Conservation (phyloP, 2,797 vertebrate species). For the Sebastes umbrosus region DNA sequence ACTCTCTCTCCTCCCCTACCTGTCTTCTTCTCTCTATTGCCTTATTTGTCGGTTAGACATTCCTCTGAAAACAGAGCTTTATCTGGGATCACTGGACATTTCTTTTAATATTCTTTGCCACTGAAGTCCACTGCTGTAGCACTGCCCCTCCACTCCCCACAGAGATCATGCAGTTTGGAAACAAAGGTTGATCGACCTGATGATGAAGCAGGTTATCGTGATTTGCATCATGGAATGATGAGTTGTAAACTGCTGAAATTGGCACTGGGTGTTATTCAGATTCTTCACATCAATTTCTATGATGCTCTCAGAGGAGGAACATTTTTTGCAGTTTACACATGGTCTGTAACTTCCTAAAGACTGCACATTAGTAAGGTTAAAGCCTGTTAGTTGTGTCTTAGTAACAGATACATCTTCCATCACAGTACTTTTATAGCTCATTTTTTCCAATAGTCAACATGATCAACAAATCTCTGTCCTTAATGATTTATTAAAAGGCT, state of each 20-base stretch:
- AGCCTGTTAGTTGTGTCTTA: background rate
- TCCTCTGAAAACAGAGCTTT: constrained; percentile 48
- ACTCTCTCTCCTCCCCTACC: background rate
- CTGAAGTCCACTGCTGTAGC: constrained; percentile 13
- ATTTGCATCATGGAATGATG: background rate
- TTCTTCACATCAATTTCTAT: background rate
- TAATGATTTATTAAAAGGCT: background rate
- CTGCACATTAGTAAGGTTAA: background rate
- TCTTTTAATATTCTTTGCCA: constrained; percentile 51
- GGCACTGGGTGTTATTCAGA: background rate
- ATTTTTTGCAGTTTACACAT: background rate
- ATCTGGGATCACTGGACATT: constrained; percentile 48
- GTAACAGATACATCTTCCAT: background rate
- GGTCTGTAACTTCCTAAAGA: background rate
- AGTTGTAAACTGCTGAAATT: background rate
- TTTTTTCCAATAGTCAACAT: background rate
- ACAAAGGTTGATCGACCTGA: constrained; percentile 7
- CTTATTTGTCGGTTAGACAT: constrained; percentile 49
- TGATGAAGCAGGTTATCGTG: background rate
- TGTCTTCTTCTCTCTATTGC: background rate
- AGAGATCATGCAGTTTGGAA: constrained; percentile 9
- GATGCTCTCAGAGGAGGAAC: background rate
- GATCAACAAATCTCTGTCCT: background rate
- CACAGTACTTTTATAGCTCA: background rate
- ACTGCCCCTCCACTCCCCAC: constrained; percentile 11